These are phyloP conservation scores for Jaculus jaculus DNA, from an alignment of 2,113 vertebrate species.

Conservation along the genomic window DNA sequence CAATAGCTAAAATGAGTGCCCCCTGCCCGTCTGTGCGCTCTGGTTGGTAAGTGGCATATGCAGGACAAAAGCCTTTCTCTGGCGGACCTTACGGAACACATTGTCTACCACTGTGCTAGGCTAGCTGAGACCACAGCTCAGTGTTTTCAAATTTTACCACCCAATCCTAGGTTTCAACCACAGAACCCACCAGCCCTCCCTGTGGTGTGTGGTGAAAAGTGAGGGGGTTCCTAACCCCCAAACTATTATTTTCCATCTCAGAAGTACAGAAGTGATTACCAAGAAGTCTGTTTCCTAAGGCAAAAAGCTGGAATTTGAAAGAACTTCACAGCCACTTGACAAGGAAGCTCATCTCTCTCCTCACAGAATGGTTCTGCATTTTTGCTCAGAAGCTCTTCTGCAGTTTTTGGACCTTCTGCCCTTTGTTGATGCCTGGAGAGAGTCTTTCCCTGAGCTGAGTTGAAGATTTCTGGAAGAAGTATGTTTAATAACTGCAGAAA, in stretches of 20 bases:
- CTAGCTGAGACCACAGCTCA: background rate
- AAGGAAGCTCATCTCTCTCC: background rate
- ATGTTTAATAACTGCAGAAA: background rate
- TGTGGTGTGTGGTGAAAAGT: background rate
- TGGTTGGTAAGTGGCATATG: background rate
- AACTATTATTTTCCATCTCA: background rate
- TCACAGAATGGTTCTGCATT: background rate
- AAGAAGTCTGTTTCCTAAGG: background rate
- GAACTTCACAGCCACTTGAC: background rate
- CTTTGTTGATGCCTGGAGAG: background rate
- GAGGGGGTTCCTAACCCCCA: background rate
- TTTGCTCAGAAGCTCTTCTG: background rate
- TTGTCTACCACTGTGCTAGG: background rate
- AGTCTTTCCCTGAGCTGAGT: background rate
- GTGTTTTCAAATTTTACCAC: background rate
- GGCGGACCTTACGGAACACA: background rate
- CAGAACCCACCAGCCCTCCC: background rate
- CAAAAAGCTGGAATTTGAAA: constrained; percentile 11
- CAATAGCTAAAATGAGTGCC: background rate
- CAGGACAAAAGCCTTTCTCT: background rate
- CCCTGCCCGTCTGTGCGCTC: background rate
- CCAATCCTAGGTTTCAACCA: background rate
- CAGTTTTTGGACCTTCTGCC: background rate
- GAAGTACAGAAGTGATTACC: background rate
- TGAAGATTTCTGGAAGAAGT: background rate